Conservation (phyloP, 2,888 invertebrate species). For the Clusia tigrina region DNA sequence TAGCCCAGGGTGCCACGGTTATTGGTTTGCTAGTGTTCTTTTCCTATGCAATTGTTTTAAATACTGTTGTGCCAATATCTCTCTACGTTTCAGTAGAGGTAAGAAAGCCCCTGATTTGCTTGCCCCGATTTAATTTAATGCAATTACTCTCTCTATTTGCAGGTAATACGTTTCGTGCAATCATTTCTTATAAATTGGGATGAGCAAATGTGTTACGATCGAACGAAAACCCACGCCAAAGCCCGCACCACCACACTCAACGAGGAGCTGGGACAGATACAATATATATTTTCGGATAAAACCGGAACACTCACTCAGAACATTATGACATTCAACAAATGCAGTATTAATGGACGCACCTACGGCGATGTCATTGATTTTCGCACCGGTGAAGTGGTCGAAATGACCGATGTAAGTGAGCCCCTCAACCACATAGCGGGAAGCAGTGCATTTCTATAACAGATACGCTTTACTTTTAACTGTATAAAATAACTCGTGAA, state of each 20-base stretch:
- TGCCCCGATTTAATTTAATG: neutral
- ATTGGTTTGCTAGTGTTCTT: constrained; percentile 97
- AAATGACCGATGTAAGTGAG: constrained; percentile 84
- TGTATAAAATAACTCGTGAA: no score
- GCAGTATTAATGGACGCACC: constrained; percentile 89
- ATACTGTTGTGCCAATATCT: constrained; percentile 99
- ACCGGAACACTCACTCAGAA: constrained; percentile 99
- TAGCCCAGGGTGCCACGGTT: constrained; percentile 84
- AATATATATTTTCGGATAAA: constrained; percentile 99
- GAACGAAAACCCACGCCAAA: constrained; percentile 89
- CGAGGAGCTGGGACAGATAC: constrained; percentile 98
- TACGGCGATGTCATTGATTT: constrained; percentile 94
- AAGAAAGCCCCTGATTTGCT: no score
- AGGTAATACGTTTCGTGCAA: constrained; percentile 96
- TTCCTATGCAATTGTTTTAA: constrained; percentile 98
- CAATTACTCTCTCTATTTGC: neutral
- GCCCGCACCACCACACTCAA: constrained; percentile 97
- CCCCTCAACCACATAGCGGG: no score
- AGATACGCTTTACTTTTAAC: no score
- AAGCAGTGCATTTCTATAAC: no score
- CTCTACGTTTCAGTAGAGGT: constrained; percentile 96
- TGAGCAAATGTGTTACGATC: constrained; percentile 94
- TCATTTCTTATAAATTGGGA: constrained; percentile 99
- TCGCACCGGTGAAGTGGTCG: constrained; percentile 85
- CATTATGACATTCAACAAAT: constrained; percentile 99